These are phyloP conservation scores for Rotaria macrura DNA, from an alignment of 2,888 invertebrate genomes.

Conservation along the genomic window DNA sequence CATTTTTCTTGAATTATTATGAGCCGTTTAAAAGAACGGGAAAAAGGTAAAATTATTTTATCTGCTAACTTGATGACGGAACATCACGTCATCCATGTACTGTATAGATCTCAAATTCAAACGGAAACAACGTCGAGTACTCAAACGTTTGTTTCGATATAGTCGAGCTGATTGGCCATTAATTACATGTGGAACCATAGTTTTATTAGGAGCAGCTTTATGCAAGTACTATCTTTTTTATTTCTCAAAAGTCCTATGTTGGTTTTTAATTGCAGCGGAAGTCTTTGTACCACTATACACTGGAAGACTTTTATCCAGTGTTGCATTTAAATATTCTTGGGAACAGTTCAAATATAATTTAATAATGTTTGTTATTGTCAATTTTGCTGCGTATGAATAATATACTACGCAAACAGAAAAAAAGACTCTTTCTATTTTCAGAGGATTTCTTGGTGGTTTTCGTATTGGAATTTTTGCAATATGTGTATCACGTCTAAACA, in stretches of 20 bases:
- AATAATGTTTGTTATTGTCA: conserved; percentile 26
- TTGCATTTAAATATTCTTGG: conserved; percentile 46
- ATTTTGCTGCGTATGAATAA: conserved; percentile 15
- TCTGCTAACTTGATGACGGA: not conserved
- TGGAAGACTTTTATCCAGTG: conserved; percentile 48
- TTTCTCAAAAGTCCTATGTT: not conserved
- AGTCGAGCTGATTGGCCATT: conserved; percentile 38
- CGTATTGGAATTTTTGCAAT: conserved; percentile 47
- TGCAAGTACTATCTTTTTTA: conserved; percentile 36
- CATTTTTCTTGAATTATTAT: not conserved
- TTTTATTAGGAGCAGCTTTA: conserved; percentile 37
- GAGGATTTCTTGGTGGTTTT: conserved; percentile 45
- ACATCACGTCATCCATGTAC: not conserved
- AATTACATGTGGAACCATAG: conserved; percentile 37
- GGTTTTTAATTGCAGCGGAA: conserved; percentile 35
- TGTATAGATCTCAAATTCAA: not conserved
- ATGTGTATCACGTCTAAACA: conserved; percentile 43
- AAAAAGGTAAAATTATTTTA: not conserved
- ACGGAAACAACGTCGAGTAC: conserved; percentile 34
- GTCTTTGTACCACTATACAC: conserved; percentile 51
- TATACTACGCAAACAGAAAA: not conserved
- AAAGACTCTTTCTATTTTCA: not conserved
- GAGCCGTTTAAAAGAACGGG: not conserved
- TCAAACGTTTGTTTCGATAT: conserved; percentile 38
- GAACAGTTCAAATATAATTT: conserved; percentile 39